Evolutionary conservation across 2,113 vertebrate genomes (phyloP), one percentile per base, ranked within the genome.

Genomic region (Corvus hawaiiensis): DNA sequence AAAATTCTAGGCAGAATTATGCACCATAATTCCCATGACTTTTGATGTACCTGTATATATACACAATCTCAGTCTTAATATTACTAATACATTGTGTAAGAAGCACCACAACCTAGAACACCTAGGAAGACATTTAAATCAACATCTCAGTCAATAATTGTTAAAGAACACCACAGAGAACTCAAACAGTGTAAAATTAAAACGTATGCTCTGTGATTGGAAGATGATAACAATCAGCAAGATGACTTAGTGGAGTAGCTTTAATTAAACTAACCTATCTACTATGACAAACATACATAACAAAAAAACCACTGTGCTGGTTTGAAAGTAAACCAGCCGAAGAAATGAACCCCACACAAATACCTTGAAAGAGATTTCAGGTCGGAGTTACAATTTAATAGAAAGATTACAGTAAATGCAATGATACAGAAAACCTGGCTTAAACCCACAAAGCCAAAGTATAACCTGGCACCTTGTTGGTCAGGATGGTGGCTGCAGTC

Each of bases 251-350:
- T 21, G 44, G 62, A 80, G 58, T 63, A 89, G 78, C 77, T 93
- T 96, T 79, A 93, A 94, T 88, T 84, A 91, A 69, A 90, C 74
- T 46, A 92, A 90, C 78, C 33, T 52, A 73, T 62, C 48, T 91
- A 59, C 20, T 82, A 30, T 41, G 71, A 43, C 64, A 86, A 12
- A 46, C 5, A 68, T 13, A 48, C 12, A 20, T 46, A 27, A 48
- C 13, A 68, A 68, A 46, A 68, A 68, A 18, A 9, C 6, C 16
- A 66, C 16, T 24, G 43, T 24, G 32, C 43, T 46, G 32, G 43
- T 46, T 66, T 66, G 43, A 46, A n/a, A 66, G 43, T 18, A 66
- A 66, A n/a, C 43, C 43, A 66, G 32, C 41, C 23, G 43, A 16
- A 46, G 43, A 66, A 46, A 46, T 46, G 30, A 66, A 18, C 22